Evolutionary conservation across 2,888 invertebrate genomes (phyloP).

Genomic region (Drosophila setosimentum): DNA sequence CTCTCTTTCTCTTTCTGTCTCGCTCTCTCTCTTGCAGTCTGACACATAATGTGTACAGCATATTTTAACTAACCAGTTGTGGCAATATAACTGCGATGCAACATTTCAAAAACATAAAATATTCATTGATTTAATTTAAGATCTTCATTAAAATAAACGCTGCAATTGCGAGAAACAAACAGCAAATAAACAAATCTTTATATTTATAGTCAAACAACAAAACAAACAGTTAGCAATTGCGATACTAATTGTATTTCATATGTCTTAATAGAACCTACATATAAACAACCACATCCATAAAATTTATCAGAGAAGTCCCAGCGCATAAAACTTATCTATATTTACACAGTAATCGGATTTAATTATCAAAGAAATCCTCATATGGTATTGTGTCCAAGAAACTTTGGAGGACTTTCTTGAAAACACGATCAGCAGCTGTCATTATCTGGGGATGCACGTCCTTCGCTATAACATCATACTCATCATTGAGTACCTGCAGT

Average conservation of each 20-base stretch:
- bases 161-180: conserved; percentile 5
- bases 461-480: conserved; percentile 64
- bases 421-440: conserved; percentile 36
- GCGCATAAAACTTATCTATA: neutral
- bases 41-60: neutral
- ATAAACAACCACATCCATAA: neutral
- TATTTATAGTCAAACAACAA: neutral
- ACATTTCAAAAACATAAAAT: neutral
- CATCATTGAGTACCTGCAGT: conserved; percentile 66
- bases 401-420: conserved; percentile 25
- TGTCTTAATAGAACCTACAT: neutral
- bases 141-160: conserved; percentile 19
- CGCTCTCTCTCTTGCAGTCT: conserved; percentile 2
- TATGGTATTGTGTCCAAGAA: conserved; percentile 65
- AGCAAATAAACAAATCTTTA: neutral
- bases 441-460: conserved; percentile 67
- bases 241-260: neutral
- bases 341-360: neutral
- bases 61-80: neutral
- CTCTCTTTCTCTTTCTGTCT: neutral
- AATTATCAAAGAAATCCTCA: conserved; percentile 56
- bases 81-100: neutral
- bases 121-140: neutral
- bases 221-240: neutral
- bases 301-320: neutral